A percentile compares a stretch with the other conserved stretches of the same genome.
These are phyloP conservation scores for Tenthredo scrophulariae DNA, from an alignment of 2,888 invertebrate species.

Conservation along the genomic window DNA sequence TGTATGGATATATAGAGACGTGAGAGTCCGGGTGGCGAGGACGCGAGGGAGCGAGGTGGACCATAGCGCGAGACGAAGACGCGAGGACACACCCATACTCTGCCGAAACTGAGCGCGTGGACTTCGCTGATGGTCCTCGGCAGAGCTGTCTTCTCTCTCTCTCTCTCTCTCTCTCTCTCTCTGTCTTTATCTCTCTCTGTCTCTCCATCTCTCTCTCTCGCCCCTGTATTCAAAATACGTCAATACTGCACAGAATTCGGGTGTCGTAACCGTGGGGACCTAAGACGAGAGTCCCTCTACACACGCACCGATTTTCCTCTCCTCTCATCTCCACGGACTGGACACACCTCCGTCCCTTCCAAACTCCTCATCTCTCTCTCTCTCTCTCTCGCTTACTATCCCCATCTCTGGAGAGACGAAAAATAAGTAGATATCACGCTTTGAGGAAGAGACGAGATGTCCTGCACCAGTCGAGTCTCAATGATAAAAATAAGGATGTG, in stretches of 20 bases:
- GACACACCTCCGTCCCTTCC: slow-evolving; percentile 4
- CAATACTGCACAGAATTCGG: slow-evolving; percentile 66
- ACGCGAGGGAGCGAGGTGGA: slow-evolving; percentile 60
- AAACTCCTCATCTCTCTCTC: background rate
- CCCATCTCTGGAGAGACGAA: background rate
- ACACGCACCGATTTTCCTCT: slow-evolving; percentile 2
- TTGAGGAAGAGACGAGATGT: slow-evolving; percentile 4
- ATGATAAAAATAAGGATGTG: background rate
- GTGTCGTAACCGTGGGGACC: slow-evolving; percentile 57
- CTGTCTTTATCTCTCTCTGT: slow-evolving; percentile 55
- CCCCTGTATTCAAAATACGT: slow-evolving; percentile 70
- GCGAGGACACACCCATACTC: slow-evolving; percentile 47
- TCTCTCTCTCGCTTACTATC: background rate
- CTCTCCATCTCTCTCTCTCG: slow-evolving; percentile 50
- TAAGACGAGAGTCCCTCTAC: slow-evolving; percentile 45
- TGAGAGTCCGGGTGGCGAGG: slow-evolving; percentile 56
- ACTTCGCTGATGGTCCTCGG: slow-evolving; percentile 64
- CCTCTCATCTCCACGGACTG: slow-evolving; percentile 17
- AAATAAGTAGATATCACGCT: background rate
- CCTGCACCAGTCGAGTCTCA: background rate
- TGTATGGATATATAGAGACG: slow-evolving; percentile 47
- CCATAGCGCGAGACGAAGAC: slow-evolving; percentile 51
- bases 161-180: slow-evolving; percentile 51
- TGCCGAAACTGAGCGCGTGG: slow-evolving; percentile 54
- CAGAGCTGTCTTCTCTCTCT: slow-evolving; percentile 61